Evolutionary conservation across 1,140 invertebrate species (phyloP).

Genomic region (Alviniconcha marisindica): DNA sequence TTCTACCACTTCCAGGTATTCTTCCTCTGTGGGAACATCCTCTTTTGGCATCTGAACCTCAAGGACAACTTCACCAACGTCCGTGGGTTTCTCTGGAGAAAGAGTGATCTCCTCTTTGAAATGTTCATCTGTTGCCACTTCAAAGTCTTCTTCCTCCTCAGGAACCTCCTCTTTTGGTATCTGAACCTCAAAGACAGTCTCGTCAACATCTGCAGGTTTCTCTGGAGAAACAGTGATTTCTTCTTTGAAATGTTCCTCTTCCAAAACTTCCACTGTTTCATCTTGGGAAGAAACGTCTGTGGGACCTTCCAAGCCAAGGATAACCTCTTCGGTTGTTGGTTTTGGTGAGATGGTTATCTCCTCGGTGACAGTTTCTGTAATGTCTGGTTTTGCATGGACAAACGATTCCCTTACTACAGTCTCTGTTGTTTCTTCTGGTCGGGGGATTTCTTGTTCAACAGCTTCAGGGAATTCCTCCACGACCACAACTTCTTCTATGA

Average conservation of each 20-base stretch:
- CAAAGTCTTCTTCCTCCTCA: slow-evolving; percentile 15
- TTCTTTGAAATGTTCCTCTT: slow-evolving; percentile 34
- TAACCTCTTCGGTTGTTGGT: neutral
- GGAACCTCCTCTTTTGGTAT: too few species aligned
- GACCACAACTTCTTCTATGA: slow-evolving; percentile 44
- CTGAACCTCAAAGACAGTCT: too few species aligned
- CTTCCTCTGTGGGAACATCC: slow-evolving; percentile 36
- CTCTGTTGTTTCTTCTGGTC: too few species aligned
- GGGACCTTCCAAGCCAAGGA: neutral
- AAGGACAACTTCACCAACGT: slow-evolving; percentile 31
- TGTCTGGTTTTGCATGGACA: slow-evolving; percentile 7
- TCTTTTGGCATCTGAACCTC: slow-evolving; percentile 21
- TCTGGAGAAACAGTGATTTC: slow-evolving; percentile 25
- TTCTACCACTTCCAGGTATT: neutral
- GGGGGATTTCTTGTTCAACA: slow-evolving; percentile 39
- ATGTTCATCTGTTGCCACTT: slow-evolving; percentile 22
- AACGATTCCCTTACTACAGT: slow-evolving; percentile 24
- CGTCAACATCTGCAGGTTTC: neutral
- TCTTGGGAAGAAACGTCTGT: slow-evolving; percentile 47
- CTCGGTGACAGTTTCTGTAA: slow-evolving; percentile 14
- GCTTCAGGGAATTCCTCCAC: slow-evolving; percentile 37
- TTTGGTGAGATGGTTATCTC: too few species aligned
- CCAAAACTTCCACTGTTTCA: slow-evolving; percentile 42
- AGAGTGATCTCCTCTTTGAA: slow-evolving; percentile 24
- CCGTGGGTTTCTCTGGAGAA: slow-evolving; percentile 14